Conservation (phyloP, 2,888 invertebrate genomes). For the Melieria picta region DNA sequence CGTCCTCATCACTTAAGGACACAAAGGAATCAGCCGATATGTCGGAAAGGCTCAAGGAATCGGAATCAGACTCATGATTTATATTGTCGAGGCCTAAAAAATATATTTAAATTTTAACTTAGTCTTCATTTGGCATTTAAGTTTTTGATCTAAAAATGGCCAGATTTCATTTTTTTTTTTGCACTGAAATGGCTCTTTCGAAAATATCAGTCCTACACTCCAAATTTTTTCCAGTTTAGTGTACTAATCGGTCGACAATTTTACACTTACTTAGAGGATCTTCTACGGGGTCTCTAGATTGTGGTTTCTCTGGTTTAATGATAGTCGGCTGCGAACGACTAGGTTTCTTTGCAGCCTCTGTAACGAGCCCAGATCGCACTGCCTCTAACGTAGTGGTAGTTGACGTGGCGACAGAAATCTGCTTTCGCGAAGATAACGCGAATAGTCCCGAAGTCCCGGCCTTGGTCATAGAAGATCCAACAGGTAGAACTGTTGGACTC, state of each 20-base stretch:
- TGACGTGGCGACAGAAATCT: slow-evolving; percentile 23
- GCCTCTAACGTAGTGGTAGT: background rate
- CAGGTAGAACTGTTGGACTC: slow-evolving; percentile 24
- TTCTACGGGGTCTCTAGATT: slow-evolving; percentile 44
- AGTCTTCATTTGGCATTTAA: background rate
- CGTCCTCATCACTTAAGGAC: slow-evolving; percentile 42
- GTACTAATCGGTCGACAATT: background rate
- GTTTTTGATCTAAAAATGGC: no score
- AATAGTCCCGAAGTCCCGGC: background rate
- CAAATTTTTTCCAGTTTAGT: no score
- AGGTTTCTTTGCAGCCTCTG: slow-evolving; percentile 10
- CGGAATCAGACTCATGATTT: slow-evolving; percentile 39
- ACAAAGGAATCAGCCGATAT: slow-evolving; percentile 45
- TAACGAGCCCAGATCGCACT: background rate
- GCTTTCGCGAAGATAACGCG: slow-evolving; percentile 18
- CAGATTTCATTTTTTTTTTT: no score
- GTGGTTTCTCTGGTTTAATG: slow-evolving; percentile 44
- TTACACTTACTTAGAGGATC: slow-evolving; percentile 47
- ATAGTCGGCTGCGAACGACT: slow-evolving; percentile 43
- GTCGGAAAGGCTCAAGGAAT: slow-evolving; percentile 43
- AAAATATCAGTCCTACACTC: no score
- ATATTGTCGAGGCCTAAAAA: slow-evolving; percentile 41
- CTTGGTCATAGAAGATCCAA: background rate
- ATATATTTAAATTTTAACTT: slow-evolving; percentile 12
- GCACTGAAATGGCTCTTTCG: no score